A percentile compares a stretch with the other conserved stretches of the same genome.
These are phyloP conservation scores for Amphimedon queenslandica DNA, from an alignment of 37 sponge, comb jelly and placozoan genomes.

Conservation along the genomic window DNA sequence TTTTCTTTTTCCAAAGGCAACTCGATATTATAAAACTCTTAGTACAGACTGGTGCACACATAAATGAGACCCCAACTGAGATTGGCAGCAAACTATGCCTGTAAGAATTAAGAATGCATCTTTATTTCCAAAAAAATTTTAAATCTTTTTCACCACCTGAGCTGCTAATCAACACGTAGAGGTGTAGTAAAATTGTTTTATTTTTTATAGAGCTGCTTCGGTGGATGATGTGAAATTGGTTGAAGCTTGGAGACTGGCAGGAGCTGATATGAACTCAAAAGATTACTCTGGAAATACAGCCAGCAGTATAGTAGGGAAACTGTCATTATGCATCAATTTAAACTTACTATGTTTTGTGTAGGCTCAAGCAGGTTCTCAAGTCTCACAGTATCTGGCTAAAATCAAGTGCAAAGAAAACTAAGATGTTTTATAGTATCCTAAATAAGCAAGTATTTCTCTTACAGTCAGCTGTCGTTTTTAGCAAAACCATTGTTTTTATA, in stretches of 20 bases:
- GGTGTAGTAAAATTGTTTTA: background rate
- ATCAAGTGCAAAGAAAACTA: too few species aligned
- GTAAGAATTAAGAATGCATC: slow-evolving; percentile 9
- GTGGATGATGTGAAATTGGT: slow-evolving; percentile 39
- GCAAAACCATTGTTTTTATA: too few species aligned
- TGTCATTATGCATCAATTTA: too few species aligned
- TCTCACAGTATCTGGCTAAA: too few species aligned
- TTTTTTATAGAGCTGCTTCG: slow-evolving; percentile 33
- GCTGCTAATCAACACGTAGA: slow-evolving; percentile 4
- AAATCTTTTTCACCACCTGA: too few species aligned
- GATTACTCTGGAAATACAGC: slow-evolving; percentile 41
- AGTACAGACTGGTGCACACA: slow-evolving; percentile 63
- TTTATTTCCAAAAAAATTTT: background rate
- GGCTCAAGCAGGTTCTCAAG: too few species aligned
- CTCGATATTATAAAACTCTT: slow-evolving; percentile 39
- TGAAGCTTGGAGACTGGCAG: slow-evolving; percentile 46
- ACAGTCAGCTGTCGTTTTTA: background rate
- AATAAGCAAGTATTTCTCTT: slow-evolving; percentile 26
- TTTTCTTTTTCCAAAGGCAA: slow-evolving; percentile 10
- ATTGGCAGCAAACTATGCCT: slow-evolving; percentile 23
- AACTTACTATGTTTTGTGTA: too few species aligned
- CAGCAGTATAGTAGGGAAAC: too few species aligned
- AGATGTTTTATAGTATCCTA: too few species aligned
- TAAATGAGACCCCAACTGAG: background rate
- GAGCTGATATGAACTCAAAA: slow-evolving; percentile 27